Evolutionary conservation across 2,113 vertebrate genomes (phyloP), one percentile per base, ranked within the genome.

Genomic region (Equus quagga): DNA sequence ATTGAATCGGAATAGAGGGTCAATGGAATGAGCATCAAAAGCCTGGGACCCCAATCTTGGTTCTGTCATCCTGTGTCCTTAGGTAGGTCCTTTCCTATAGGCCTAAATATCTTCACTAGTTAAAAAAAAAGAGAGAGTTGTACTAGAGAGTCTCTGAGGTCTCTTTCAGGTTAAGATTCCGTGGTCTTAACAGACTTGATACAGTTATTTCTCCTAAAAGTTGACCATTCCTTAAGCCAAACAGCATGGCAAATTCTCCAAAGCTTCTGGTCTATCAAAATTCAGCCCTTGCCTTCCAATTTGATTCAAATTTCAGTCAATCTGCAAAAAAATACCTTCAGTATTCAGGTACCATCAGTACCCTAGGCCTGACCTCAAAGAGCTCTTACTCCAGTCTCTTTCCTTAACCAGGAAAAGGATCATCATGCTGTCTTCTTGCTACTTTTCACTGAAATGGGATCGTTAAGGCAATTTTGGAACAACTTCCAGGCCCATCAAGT

Each of bases 311-410:
- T 76, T 95, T 94, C 70, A 95, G 56, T 94, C 56, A 92, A 82
- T 90, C 60, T 96, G 14, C 58, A 96, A 67, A 97, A 92, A 97
- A 95, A 82, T 73, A 36, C 31, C 5, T 88, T 90, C 41, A 92
- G 79, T 94, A n/a, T 81, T 86, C 62, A 96, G 46, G 26, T 89
- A 92, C 6, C 78, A 95, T 92, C n/a, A 79, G 51, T 83, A 96
- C 76, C 26, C 33, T 81, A 90, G 14, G 8, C 26, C 33, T 89
- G 70, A 90, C 51, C 24, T 60, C 82, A 95, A 96, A 93, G 31
- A 86, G 24, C 36, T 89, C 49, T 85, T 64, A 84, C 28, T 88
- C 64, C 26, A 84, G 14, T 78, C 67, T 91, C 15, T 94, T 49
- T 93, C 41, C 70, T 58, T 24, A 90, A 51, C 62, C 46, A 82